Conservation (phyloP, 2,888 invertebrate species). For the Agrilus cyanescens region DNA sequence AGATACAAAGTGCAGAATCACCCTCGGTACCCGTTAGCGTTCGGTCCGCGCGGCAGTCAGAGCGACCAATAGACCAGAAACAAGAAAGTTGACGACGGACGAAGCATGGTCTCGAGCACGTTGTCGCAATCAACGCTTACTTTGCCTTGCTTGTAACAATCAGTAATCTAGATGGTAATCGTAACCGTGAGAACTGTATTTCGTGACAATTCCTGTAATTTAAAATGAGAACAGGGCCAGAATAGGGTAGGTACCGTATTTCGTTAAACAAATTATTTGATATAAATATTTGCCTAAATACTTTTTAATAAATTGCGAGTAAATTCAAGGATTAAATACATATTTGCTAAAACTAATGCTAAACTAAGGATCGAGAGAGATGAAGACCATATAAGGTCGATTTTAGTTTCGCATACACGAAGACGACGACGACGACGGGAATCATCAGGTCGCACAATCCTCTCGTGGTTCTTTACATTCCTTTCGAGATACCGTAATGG, state of each 20-base stretch:
- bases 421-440: not conserved
- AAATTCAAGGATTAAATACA: too few relatives aligned
- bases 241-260: constrained; percentile 7
- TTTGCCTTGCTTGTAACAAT: constrained; percentile 23
- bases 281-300: too few relatives aligned
- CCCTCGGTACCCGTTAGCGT: constrained; percentile 16
- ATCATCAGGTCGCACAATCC: not conserved
- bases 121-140: constrained; percentile 7
- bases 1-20: constrained; percentile 19
- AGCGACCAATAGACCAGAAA: constrained; percentile 19
- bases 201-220: constrained; percentile 29
- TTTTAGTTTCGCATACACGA: too few relatives aligned
- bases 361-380: too few relatives aligned
- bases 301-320: too few relatives aligned
- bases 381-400: too few relatives aligned
- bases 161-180: constrained; percentile 32
- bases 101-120: not conserved
- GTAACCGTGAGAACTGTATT: constrained; percentile 27
- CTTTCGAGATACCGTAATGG: not conserved
- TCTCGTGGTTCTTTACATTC: not conserved
- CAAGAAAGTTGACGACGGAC: constrained; percentile 12
- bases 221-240: constrained; percentile 9
- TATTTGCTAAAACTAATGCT: too few relatives aligned
- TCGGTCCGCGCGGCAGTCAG: constrained; percentile 7
- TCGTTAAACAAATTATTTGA: constrained; percentile 1